Base-by-base conservation (phyloP, 2,113 vertebrate genomes). In the Cisticola juncidis region DNA sequence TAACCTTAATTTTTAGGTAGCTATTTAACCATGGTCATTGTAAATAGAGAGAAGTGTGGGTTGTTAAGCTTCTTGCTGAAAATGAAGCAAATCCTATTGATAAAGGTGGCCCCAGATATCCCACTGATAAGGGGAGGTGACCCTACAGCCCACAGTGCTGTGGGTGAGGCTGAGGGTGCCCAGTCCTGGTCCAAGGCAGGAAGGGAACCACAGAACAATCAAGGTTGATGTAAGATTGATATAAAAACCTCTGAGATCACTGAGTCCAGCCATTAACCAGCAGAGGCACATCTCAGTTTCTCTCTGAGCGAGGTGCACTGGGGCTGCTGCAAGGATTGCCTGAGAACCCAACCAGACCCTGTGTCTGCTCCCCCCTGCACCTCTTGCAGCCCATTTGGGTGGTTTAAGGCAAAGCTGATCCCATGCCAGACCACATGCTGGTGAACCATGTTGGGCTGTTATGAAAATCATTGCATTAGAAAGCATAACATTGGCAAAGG, bases 401-500 rank as follows among this genome's bases (percentile, higher is more conserved):
- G 81, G 38, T 69, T 83, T 50, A 14, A 90, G 42, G 57, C 54
- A 77, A 92, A 85, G 54, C 35, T 82, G 94, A 92, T 90, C 70
- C 66, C 53, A 6, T 91, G 94, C 94, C 94, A 95, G 94, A 89
- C 89, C 66, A 1, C 81, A 94, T 38, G 78, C 93, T 92, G 90
- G 54, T 93, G 87, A 89, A 54, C 91, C 84, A 31, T 36, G 74
- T 90, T 88, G 87, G 87, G 87, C 87, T 96, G 93, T 83, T 95
- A 40, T 35, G 81, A 87, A 94, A 85, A 96, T 85, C 72, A 42
- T 17, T 85, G 74, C 66, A 9, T 88, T 88, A 54, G 47, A 48
- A 96, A 93, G 74, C 87, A 86, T 82, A 95, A 93, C 70, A 88
- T 73, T 95, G 94, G 91, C 84, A 90, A 85, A 91, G 62, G 81